Evolutionary conservation across 2,113 vertebrate species (phyloP).

Genomic region (Lophotis ruficrista): DNA sequence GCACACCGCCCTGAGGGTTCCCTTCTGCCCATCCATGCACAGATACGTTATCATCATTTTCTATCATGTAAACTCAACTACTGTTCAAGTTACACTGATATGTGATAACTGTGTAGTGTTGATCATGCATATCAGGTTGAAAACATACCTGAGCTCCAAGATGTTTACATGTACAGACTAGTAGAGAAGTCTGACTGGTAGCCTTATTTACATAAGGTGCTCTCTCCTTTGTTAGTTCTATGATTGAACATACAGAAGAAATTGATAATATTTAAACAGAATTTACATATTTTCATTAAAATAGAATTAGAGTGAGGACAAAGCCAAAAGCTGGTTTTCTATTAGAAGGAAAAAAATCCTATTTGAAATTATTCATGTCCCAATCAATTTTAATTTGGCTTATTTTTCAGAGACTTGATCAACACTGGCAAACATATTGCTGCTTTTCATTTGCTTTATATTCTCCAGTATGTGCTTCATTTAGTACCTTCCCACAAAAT

Average conservation of each 20-base stretch:
- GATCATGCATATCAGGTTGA: background rate
- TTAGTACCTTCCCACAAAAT: background rate
- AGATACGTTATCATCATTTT: background rate
- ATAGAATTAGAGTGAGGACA: background rate
- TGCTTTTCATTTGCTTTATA: background rate
- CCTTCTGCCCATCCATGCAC: background rate
- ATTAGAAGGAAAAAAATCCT: background rate
- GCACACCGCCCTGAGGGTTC: background rate
- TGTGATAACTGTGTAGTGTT: background rate
- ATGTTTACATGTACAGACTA: background rate
- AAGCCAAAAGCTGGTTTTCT: background rate
- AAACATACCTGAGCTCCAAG: background rate
- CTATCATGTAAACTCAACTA: constrained; percentile 25
- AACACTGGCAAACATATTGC: background rate
- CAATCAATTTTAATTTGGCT: background rate
- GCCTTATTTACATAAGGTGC: background rate
- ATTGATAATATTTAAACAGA: background rate
- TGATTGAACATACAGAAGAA: background rate
- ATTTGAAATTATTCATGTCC: background rate
- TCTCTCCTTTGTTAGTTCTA: background rate
- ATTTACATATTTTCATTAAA: background rate
- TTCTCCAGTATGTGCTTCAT: background rate
- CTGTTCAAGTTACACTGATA: background rate
- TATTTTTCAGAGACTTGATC: background rate
- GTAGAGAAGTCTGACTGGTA: background rate